Base-by-base conservation (phyloP, 2,888 invertebrate genomes). In the Erebia palarica region DNA sequence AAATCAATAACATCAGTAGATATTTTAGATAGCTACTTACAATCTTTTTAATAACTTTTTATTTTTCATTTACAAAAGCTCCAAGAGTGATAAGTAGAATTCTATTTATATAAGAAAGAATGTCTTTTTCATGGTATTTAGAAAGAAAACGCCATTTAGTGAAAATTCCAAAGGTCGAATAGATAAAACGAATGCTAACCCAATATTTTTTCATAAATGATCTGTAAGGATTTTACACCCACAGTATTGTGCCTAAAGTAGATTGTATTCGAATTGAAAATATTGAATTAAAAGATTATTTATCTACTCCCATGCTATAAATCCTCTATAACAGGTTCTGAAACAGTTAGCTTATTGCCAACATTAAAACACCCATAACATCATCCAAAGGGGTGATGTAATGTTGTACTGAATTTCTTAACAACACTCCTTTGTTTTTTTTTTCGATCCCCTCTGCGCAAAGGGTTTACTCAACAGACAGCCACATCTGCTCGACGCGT, bases 211-310 rank as follows among this genome's bases (percentile, higher is more conserved):
- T 21, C 21, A 21, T 55, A 55, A 10, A n/a, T 18, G 16, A 16
- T 9, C 10, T 16, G 9, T 3, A 8, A 18, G 0, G 16, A 55
- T 18, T 18, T 55, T 55, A 10, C 9, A 55, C 18, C 55, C 18
- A 16, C 36, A 36, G 36, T 36, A 36, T 36, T 8, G 2, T 21
- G 55, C 16, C 11, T 8, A 57, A 57, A 27, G 21, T 3, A 27
- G 58, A 8, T 14, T 58, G 36, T 36, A 14, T 58, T 58, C 27
- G 58, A 58, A 27, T 58, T 59, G 14, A 59, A 27, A 59, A 59
- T n/a, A 59, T 59, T 36, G 8, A 59, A 9, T 59, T 59, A 59
- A 36, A 4, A 14, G 57, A 14, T 14, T 27, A 8, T 14, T 21
- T 27, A 36, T 27, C n/a, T n/a, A n/a, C n/a, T n/a, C n/a, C n/a